Evolutionary conservation across 2,888 invertebrate genomes (phyloP), one percentile per base, ranked within the genome.

Genomic region (Artemia sp.): DNA sequence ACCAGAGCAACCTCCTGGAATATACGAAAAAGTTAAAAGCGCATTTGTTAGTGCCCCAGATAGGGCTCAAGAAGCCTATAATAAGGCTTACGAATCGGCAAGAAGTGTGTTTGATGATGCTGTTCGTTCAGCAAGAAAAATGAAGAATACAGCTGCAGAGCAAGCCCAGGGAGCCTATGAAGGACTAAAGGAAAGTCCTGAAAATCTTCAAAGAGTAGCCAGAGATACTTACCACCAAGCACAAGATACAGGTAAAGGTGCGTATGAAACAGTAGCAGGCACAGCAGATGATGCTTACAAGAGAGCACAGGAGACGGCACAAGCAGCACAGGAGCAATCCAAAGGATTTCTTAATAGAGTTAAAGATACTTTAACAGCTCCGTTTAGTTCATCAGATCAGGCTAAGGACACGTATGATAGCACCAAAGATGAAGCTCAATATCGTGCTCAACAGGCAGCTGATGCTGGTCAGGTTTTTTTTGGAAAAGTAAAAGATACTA

Each of bases 241-340:
- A 24, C 64, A 58, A 24, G 64, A 58, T 10, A n/a, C n/a, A 11
- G 24, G 64, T 24, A 58, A 24, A 58, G 64, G 64, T 19, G 2
- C 24, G 11, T 58, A 58, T 9, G 64, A 58, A 58, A 58, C 64
- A n/a, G 64, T 58, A 58, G 64, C 64, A n/a, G 64, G 14, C 64
- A 9, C 64, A 9, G 64, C 64, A 10, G n/a, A 58, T 10, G 64
- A 58, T 24, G 64, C 64, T 19, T 19, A n/a, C n/a, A n/a, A 12
- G 24, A n/a, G 24, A 11, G 64, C 64, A 9, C 14, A 24, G 10
- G 64, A 24, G 9, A 58, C 24, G 64, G 64, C 64, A 8, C 64
- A 58, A 9, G 64, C n/a, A 58, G 64, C 64, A 19, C 64, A 58
- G 24, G 64, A 58, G 14, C 64, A 58, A 58, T n/a, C 14, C 24